These are phyloP conservation scores for Temnothorax longispinosus DNA, from an alignment of 1,140 invertebrate species.

Conservation along the genomic window DNA sequence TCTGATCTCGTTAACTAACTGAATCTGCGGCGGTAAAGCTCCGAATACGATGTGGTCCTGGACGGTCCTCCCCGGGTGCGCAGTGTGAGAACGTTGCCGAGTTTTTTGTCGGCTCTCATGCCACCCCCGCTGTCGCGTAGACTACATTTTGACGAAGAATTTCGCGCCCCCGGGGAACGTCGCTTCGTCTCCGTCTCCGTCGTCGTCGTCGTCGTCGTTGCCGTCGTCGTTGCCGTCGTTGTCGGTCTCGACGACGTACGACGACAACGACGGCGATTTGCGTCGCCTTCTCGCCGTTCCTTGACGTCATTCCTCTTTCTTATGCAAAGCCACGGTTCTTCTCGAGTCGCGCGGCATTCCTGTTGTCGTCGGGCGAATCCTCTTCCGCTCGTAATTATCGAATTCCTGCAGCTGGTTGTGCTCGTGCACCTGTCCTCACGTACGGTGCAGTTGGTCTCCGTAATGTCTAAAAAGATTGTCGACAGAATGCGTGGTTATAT, in stretches of 20 bases:
- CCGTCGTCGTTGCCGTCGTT: conserved; percentile 36
- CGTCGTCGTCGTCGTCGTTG: neutral
- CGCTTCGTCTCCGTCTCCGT: neutral
- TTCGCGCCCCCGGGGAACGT: conserved; percentile 25
- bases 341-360: conserved; percentile 41
- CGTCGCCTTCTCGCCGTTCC: neutral
- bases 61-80: conserved; percentile 29
- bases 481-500: neutral
- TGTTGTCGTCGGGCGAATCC: conserved; percentile 49
- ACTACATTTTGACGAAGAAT: conserved; percentile 59
- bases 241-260: conserved; percentile 3
- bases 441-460: conserved; percentile 64
- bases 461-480: conserved; percentile 66
- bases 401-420: conserved; percentile 65
- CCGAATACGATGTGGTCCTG: conserved; percentile 72
- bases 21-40: conserved; percentile 71
- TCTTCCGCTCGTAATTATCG: conserved; percentile 73
- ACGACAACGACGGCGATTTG: conserved; percentile 7
- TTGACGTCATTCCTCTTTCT: conserved; percentile 44
- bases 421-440: conserved; percentile 42
- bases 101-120: conserved; percentile 71
- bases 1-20: conserved; percentile 68
- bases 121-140: conserved; percentile 2
- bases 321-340: conserved; percentile 43
- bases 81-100: conserved; percentile 59